Percentiles rank a stretch among this genome's conserved stretches.
phyloP scores from a whole-genome alignment of 2,797 vertebrate genomes.

The Enteromius argenteus region DNA sequence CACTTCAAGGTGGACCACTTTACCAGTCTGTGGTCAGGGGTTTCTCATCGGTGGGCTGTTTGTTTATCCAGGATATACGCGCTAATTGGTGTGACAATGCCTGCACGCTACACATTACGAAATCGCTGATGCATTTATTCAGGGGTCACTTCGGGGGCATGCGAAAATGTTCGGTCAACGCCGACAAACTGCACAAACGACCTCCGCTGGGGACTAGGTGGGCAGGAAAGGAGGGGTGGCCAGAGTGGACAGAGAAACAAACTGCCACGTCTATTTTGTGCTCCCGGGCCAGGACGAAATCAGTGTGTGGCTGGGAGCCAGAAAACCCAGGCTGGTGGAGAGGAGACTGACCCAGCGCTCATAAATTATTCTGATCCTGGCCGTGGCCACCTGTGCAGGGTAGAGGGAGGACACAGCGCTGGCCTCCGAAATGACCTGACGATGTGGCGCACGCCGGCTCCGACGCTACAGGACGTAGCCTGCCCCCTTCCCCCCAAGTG shows the following conservation, averaged over 20 bases:
- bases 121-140: constrained; percentile 50
- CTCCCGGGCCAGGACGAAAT: constrained; percentile 52
- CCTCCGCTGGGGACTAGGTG: constrained; percentile 41
- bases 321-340: constrained; percentile 53
- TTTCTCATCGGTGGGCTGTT: constrained; percentile 1
- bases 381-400: constrained; percentile 65
- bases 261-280: constrained; percentile 31
- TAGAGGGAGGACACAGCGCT: constrained; percentile 50
- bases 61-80: constrained; percentile 31
- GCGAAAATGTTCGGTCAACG: constrained; percentile 53
- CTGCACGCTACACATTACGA: constrained; percentile 34
- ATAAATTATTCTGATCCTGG: constrained; percentile 65
- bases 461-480: constrained; percentile 46
- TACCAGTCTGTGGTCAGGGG: not conserved
- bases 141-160: constrained; percentile 44
- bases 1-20: constrained; percentile 4
- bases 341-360: constrained; percentile 60
- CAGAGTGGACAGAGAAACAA: constrained; percentile 47
- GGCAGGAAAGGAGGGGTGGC: constrained; percentile 35
- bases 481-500: constrained; percentile 27
- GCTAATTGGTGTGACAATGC: constrained; percentile 46
- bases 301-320: constrained; percentile 59
- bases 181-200: constrained; percentile 42
- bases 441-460: constrained; percentile 42
- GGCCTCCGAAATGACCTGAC: constrained; percentile 61